Conservation (phyloP, 2,113 vertebrate genomes). For the Micronisus gabar region DNA sequence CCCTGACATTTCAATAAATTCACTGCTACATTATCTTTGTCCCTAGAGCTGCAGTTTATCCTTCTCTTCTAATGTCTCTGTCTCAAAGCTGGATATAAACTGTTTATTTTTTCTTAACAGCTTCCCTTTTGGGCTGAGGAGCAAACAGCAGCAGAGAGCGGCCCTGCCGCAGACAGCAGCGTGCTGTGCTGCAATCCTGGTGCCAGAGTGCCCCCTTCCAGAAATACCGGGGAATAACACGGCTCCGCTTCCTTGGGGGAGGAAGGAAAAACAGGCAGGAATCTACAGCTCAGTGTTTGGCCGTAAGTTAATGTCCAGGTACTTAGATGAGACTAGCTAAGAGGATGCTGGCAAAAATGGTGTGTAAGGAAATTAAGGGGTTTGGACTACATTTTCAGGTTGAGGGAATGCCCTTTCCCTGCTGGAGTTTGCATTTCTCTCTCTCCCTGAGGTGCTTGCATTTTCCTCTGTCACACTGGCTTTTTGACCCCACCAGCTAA, state of each 20-base stretch:
- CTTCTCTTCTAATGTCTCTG: neutral
- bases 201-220: conserved; percentile 48
- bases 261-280: neutral
- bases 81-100: conserved; percentile 5
- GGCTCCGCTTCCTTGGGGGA: neutral
- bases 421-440: neutral
- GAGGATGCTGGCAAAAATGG: neutral
- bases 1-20: conserved; percentile 51
- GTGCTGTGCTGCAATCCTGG: neutral
- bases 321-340: neutral
- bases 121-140: neutral
- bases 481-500: neutral
- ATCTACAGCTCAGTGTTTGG: no score
- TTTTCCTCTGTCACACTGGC: neutral
- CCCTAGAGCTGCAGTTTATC: conserved; percentile 35
- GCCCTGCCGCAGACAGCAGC: neutral
- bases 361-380: neutral
- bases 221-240: neutral
- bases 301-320: neutral
- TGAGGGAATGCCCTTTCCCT: neutral
- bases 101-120: conserved; percentile 38
- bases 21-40: conserved; percentile 7
- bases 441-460: neutral
- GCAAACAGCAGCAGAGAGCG: neutral
- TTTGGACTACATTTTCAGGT: neutral